A percentile compares a stretch with the other conserved stretches of the same genome.
These are phyloP conservation scores for Nowickia ferox DNA, from an alignment of 2,888 invertebrate species.

Conservation along the genomic window DNA sequence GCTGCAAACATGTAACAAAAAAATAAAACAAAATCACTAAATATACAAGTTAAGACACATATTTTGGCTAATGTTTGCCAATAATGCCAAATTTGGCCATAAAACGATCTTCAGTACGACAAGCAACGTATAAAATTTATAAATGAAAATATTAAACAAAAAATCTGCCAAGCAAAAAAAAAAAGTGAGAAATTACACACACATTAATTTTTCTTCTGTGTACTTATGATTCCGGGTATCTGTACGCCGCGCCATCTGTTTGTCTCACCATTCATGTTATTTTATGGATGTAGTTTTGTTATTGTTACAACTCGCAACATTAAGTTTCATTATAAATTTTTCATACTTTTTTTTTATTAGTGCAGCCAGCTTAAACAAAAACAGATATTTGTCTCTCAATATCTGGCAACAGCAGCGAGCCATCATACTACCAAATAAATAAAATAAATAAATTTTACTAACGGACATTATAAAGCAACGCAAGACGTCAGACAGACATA, in stretches of 20 bases:
- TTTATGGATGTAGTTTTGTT: slow-evolving; percentile 54
- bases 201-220: slow-evolving; percentile 73
- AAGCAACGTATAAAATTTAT: slow-evolving; percentile 49
- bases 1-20: slow-evolving; percentile 51
- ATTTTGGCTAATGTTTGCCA: slow-evolving; percentile 67
- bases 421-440: slow-evolving; percentile 32
- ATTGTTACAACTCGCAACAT: slow-evolving; percentile 56
- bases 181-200: slow-evolving; percentile 76
- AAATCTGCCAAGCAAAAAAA: slow-evolving; percentile 27
- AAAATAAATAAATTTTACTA: slow-evolving; percentile 43
- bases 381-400: slow-evolving; percentile 61
- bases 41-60: slow-evolving; percentile 57
- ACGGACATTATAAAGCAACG: slow-evolving; percentile 15
- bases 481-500: neutral
- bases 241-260: slow-evolving; percentile 29
- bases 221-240: slow-evolving; percentile 61
- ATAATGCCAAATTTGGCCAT: slow-evolving; percentile 68
- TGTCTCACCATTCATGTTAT: slow-evolving; percentile 34
- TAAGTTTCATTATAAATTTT: slow-evolving; percentile 63
- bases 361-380: slow-evolving; percentile 28
- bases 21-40: slow-evolving; percentile 21
- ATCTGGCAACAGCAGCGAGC: slow-evolving; percentile 54
- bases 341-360: slow-evolving; percentile 47
- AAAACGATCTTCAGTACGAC: slow-evolving; percentile 54
- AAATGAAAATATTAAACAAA: slow-evolving; percentile 51